Evolutionary conservation across 1,140 invertebrate genomes (phyloP).

Genomic region (Heliconius congener): DNA sequence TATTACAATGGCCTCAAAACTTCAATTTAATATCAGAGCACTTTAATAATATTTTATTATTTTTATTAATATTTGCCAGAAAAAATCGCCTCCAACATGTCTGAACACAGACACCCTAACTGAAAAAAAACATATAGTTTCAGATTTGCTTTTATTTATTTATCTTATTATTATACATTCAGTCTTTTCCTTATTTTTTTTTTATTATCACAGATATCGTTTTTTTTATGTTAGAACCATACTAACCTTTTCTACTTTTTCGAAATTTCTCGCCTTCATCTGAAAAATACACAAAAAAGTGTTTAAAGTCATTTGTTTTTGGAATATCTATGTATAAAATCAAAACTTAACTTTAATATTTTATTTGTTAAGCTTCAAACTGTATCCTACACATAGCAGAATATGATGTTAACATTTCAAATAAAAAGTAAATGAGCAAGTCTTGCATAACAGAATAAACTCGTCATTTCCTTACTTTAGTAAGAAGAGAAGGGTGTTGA

Average conservation of each 20-base stretch:
- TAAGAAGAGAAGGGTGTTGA: too few relatives aligned
- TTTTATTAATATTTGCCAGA: conserved; percentile 55
- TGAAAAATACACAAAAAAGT: conserved; percentile 75
- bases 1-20: too few relatives aligned
- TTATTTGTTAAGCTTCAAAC: too few relatives aligned
- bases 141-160: conserved; percentile 61
- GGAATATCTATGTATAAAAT: too few relatives aligned
- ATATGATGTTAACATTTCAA: too few relatives aligned
- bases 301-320: too few relatives aligned
- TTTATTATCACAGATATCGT: conserved; percentile 49
- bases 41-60: not conserved
- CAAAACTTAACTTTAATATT: too few relatives aligned
- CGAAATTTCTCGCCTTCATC: conserved; percentile 97
- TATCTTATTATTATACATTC: conserved; percentile 53
- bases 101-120: conserved; percentile 81
- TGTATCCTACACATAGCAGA: too few relatives aligned
- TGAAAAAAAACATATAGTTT: conserved; percentile 70
- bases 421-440: too few relatives aligned
- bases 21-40: too few relatives aligned
- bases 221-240: conserved; percentile 71
- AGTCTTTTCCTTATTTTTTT: conserved; percentile 21
- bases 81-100: conserved; percentile 86
- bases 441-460: too few relatives aligned
- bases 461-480: too few relatives aligned
- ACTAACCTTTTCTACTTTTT: conserved; percentile 98